Percentiles rank a stretch among this genome's conserved stretches.
phyloP scores from a whole-genome alignment of 2,888 invertebrate genomes.

The Drosophila peninsularis region DNA sequence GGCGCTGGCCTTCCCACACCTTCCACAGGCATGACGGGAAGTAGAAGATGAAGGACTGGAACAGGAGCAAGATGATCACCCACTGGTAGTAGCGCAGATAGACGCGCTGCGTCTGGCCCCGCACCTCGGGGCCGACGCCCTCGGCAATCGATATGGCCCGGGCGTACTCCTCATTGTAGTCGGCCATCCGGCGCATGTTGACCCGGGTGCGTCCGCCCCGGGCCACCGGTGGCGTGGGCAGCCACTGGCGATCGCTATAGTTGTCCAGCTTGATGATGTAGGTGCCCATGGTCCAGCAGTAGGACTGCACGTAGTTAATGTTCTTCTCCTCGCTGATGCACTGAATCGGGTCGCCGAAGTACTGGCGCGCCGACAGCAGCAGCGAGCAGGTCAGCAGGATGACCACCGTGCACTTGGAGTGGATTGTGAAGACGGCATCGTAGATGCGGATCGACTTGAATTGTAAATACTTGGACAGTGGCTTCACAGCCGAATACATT shows the following conservation, averaged over 20 bases:
- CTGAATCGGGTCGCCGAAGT: slow-evolving; percentile 94
- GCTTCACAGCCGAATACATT: slow-evolving; percentile 89
- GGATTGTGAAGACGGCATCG: slow-evolving; percentile 90
- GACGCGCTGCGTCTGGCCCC: slow-evolving; percentile 69
- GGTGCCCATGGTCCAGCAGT: slow-evolving; percentile 92
- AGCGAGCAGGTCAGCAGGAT: slow-evolving; percentile 90
- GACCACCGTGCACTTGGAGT: slow-evolving; percentile 89
- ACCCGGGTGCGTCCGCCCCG: not conserved
- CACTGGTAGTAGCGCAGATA: slow-evolving; percentile 84
- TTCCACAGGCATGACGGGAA: slow-evolving; percentile 84
- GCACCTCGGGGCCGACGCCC: slow-evolving; percentile 73
- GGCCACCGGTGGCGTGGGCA: not conserved
- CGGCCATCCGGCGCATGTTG: slow-evolving; percentile 29
- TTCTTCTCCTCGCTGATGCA: slow-evolving; percentile 87
- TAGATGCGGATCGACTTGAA: slow-evolving; percentile 89
- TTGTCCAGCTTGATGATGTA: slow-evolving; percentile 85
- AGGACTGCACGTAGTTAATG: slow-evolving; percentile 89
- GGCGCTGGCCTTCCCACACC: slow-evolving; percentile 85
- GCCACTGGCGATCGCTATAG: not conserved
- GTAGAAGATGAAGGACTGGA: slow-evolving; percentile 82
- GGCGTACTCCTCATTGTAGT: slow-evolving; percentile 62
- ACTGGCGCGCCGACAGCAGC: slow-evolving; percentile 91
- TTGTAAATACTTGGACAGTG: slow-evolving; percentile 87
- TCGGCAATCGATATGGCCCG: slow-evolving; percentile 64
- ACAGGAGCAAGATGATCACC: slow-evolving; percentile 82